Evolutionary conservation across 1,140 invertebrate genomes (phyloP), one percentile per base, ranked within the genome.

Genomic region (Drosophila ironensis): DNA sequence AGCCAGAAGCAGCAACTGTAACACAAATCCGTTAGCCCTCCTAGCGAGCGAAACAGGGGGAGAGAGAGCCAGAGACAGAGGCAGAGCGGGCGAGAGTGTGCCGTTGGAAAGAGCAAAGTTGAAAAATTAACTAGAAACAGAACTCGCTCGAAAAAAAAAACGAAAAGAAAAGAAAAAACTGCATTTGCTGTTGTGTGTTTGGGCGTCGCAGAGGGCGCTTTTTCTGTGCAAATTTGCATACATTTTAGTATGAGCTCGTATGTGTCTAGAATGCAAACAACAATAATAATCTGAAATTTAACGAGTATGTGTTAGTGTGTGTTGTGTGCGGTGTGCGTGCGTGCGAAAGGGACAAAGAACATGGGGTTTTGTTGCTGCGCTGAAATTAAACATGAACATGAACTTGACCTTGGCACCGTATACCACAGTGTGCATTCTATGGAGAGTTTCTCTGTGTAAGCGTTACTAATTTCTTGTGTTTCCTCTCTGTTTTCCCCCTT

Each of bases 21-120:
- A 78, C 76, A 71, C 54, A 78, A 78, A 78, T 80, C 75, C 75
- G 75, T 78, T 78, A 78, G 59, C 66, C 70, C 52, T 61, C 53
- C 45, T 42, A 16, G 28, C 25, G 48, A 50, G 66, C 27, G 45
- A 54, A 50, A n/a, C n/a, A n/a, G n/a, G n/a, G n/a, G n/a, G n/a
- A n/a, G 40, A 27, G 17, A 20, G 28, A 17, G 22, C 9, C 11
- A 33, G 11, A 8, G n/a, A n/a, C n/a, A n/a, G 4, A 30, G 28
- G 11, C 28, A 45, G 41, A 40, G 57, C 2, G 50, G 30, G 28
- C 5, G 19, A 19, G 16, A 22, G 46, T 50, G 60, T 54, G 35
- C 38, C 42, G 70, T 70, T 72, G 42, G 28, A 82, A 72, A 72
- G 72, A 81, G 68, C 56, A 60, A 84, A 82, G 68, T 82, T 82